phyloP scores from a whole-genome alignment of 2,797 vertebrate species.

The Coilia nasus region DNA sequence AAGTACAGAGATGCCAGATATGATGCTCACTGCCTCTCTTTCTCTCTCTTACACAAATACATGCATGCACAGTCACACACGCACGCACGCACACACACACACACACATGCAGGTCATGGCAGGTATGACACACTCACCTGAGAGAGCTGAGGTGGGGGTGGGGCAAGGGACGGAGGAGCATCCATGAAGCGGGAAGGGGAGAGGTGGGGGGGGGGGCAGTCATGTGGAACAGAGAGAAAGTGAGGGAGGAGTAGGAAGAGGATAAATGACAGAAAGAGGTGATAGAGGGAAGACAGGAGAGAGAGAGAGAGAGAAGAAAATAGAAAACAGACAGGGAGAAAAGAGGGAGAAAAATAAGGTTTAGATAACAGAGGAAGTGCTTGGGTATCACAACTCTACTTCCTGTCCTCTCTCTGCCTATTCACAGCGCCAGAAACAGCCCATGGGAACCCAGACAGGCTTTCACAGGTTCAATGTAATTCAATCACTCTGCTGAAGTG shows the following conservation, averaged over 20 bases:
- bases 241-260: too few species aligned
- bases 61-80: background rate
- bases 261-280: too few species aligned
- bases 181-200: background rate
- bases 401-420: background rate
- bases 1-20: too few species aligned
- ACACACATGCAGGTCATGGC: background rate
- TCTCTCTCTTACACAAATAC: background rate
- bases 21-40: too few species aligned
- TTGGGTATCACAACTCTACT: background rate
- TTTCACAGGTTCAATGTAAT: background rate
- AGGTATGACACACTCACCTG: constrained; percentile 63
- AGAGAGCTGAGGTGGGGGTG: constrained; percentile 65
- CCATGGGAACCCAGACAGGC: background rate
- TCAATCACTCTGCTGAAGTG: too few species aligned
- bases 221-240: too few species aligned
- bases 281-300: too few species aligned
- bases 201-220: background rate
- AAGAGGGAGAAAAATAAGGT: too few species aligned
- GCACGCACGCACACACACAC: background rate
- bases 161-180: constrained; percentile 15
- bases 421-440: background rate
- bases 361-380: too few species aligned
- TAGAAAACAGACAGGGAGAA: too few species aligned
- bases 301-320: too few species aligned